phyloP scores from a whole-genome alignment of 2,888 invertebrate genomes.

The Orchesellides sinensis region DNA sequence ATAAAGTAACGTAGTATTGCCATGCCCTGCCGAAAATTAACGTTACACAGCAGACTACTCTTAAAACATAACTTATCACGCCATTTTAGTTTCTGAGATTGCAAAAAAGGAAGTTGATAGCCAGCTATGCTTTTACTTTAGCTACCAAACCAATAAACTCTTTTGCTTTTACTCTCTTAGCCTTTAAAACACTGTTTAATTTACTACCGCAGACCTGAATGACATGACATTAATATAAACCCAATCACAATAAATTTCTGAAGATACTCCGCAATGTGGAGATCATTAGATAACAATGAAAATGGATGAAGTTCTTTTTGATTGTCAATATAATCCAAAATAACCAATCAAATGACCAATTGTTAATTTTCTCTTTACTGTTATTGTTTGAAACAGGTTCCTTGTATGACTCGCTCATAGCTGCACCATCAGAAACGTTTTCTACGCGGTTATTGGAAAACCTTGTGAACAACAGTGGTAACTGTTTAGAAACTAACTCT shows the following conservation, averaged over 20 bases:
- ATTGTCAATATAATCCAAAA: constrained; percentile 36
- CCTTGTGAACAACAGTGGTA: constrained; percentile 59
- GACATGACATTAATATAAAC: constrained; percentile 16
- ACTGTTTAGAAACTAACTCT: constrained; percentile 28
- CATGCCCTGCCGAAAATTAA: not conserved
- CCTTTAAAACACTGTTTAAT: not conserved
- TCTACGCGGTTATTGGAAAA: constrained; percentile 57
- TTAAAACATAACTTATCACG: too few species aligned
- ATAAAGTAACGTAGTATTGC: not conserved
- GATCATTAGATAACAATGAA: constrained; percentile 58
- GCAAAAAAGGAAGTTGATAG: constrained; percentile 11
- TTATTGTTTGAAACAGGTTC: constrained; percentile 84
- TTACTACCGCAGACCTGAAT: not conserved
- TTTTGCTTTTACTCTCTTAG: not conserved
- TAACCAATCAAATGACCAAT: constrained; percentile 21
- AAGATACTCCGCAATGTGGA: constrained; percentile 23
- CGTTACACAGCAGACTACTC: not conserved
- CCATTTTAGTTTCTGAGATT: too few species aligned
- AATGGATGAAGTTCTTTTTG: constrained; percentile 6
- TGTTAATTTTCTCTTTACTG: constrained; percentile 70
- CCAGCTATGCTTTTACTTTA: constrained; percentile 17
- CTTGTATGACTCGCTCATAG: constrained; percentile 88
- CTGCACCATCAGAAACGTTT: constrained; percentile 73
- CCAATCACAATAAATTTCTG: constrained; percentile 20
- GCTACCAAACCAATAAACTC: constrained; percentile 23